Evolutionary conservation across 2,113 vertebrate species (phyloP).

Genomic region (Taurulus bubalis): DNA sequence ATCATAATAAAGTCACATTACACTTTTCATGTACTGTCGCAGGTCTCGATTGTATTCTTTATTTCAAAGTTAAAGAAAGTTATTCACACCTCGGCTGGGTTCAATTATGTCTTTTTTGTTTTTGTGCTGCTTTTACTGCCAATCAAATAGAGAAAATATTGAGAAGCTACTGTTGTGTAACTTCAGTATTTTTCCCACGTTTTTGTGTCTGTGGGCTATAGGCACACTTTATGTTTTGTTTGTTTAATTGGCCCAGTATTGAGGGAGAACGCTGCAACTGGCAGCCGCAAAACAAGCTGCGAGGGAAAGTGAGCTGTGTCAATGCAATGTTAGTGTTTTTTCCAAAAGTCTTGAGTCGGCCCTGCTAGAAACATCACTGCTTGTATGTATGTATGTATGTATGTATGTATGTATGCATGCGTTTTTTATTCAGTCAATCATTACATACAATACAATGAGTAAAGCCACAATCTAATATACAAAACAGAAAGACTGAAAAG

Average conservation of each 20-base stretch:
- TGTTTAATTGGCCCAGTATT: too few species aligned
- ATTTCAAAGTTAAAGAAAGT: constrained; percentile 8
- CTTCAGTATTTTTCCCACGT: background rate
- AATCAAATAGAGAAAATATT: too few species aligned
- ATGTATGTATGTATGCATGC: too few species aligned
- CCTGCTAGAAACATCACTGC: background rate
- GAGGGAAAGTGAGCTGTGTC: background rate
- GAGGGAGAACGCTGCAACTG: background rate
- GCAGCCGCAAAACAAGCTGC: background rate
- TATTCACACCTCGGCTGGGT: constrained; percentile 7
- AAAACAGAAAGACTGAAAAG: too few species aligned
- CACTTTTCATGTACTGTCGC: background rate
- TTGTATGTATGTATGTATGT: too few species aligned
- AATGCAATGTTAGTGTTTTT: background rate
- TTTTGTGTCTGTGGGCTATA: background rate
- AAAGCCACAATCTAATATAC: too few species aligned
- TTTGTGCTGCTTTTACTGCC: background rate
- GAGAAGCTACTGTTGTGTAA: too few species aligned
- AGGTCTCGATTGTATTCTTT: background rate
- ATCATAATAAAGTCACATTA: background rate
- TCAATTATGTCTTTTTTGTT: background rate
- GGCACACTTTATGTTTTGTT: too few species aligned
- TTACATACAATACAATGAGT: too few species aligned
- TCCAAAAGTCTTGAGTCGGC: background rate
- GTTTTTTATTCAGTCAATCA: too few species aligned